Evolutionary conservation across 2,888 invertebrate species (phyloP).

Genomic region (Hofmannophila pseudospretella): DNA sequence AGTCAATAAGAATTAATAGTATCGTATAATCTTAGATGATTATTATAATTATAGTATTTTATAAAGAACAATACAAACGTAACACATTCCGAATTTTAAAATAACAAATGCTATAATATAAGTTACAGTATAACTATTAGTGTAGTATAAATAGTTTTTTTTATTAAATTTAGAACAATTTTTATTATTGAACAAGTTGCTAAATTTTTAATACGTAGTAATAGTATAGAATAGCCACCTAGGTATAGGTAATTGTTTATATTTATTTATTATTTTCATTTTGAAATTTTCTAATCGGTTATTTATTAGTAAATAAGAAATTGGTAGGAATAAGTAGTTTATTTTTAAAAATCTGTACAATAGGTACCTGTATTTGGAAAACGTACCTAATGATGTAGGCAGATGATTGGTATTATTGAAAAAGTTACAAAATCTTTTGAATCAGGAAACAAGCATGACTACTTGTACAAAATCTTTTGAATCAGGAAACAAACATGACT

Average conservation of each 20-base stretch:
- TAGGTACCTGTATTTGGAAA: constrained; percentile 26
- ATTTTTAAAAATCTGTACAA: constrained; percentile 31
- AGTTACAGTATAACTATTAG: constrained; percentile 46
- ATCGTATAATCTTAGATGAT: constrained; percentile 64
- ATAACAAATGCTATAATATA: constrained; percentile 69
- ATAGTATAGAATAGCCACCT: constrained; percentile 46
- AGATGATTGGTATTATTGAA: too few relatives aligned
- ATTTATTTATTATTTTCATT: constrained; percentile 30
- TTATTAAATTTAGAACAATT: constrained; percentile 64
- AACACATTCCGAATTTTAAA: constrained; percentile 52
- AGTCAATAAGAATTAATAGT: constrained; percentile 66
- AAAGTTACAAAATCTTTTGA: too few relatives aligned
- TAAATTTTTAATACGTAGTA: constrained; percentile 41
- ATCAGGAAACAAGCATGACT: too few relatives aligned
- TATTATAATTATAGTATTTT: constrained; percentile 42
- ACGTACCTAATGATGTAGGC: constrained; percentile 17
- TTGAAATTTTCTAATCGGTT: constrained; percentile 49
- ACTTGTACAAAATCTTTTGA: too few relatives aligned
- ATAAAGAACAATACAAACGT: constrained; percentile 64
- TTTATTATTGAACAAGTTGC: constrained; percentile 70
- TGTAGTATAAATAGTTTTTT: constrained; percentile 50
- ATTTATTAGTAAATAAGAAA: constrained; percentile 36
- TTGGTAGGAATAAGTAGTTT: constrained; percentile 14
- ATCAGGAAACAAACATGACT: too few relatives aligned
- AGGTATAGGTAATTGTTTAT: constrained; percentile 42